Conservation (phyloP, 2,797 vertebrate species). For the Tokudaia tokunoshimensis region DNA sequence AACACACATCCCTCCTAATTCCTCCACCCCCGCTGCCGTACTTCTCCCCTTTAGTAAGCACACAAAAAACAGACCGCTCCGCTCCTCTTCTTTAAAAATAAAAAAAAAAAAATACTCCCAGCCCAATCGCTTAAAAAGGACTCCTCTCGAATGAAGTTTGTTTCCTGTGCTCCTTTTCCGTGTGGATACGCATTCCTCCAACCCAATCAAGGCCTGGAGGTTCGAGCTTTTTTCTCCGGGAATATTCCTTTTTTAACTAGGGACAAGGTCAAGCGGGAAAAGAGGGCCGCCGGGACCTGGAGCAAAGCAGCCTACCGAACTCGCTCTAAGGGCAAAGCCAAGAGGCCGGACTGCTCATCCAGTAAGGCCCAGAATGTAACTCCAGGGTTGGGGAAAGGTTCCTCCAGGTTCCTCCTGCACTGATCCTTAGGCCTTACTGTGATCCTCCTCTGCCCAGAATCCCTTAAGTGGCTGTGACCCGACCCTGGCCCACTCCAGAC, state of each 20-base stretch:
- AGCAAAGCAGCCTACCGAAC: constrained; percentile 46
- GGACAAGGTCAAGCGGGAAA: constrained; percentile 71
- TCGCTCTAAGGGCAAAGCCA: constrained; percentile 70
- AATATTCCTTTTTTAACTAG: constrained; percentile 48
- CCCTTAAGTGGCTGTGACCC: background rate
- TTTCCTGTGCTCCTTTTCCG: background rate
- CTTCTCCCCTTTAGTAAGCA: constrained; percentile 60
- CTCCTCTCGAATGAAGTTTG: constrained; percentile 6
- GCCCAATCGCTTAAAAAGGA: background rate
- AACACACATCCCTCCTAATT: background rate
- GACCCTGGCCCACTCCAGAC: background rate
- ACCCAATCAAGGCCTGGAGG: background rate
- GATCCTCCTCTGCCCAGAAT: constrained; percentile 1
- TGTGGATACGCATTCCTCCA: constrained; percentile 9
- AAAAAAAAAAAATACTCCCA: background rate
- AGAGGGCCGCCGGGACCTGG: background rate
- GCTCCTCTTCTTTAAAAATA: constrained; percentile 6
- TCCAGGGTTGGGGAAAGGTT: background rate
- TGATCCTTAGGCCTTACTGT: background rate
- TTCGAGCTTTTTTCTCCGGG: constrained; percentile 40
- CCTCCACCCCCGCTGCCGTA: background rate
- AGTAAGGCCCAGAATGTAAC: constrained; percentile 29
- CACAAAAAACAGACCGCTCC: background rate
- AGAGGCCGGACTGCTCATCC: background rate
- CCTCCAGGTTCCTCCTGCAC: background rate